phyloP scores from a whole-genome alignment of 2,888 invertebrate genomes.

The Harpalus rubripes region DNA sequence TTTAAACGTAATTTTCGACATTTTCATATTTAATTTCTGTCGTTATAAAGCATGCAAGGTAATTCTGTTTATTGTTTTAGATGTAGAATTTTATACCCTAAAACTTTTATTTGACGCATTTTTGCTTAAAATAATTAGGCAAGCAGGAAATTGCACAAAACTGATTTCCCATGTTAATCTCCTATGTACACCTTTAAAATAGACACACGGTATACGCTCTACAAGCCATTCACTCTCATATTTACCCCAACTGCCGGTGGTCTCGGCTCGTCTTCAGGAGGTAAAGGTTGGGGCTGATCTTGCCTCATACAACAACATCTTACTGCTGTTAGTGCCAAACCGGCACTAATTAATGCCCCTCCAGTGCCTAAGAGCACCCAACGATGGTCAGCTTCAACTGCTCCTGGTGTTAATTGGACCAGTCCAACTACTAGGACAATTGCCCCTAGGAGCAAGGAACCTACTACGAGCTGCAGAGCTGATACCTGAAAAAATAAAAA shows the following conservation, averaged over 20 bases:
- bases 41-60: too few relatives aligned
- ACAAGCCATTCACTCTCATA: too few relatives aligned
- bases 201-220: too few relatives aligned
- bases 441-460: constrained; percentile 86
- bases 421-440: constrained; percentile 87
- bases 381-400: constrained; percentile 87
- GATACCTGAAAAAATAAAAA: constrained; percentile 80
- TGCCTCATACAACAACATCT: constrained; percentile 85
- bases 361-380: constrained; percentile 86
- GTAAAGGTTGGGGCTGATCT: constrained; percentile 75
- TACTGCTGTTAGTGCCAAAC: constrained; percentile 83
- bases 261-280: constrained; percentile 71
- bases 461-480: constrained; percentile 86
- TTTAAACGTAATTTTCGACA: too few relatives aligned
- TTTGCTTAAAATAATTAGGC: too few relatives aligned
- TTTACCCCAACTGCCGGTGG: constrained; percentile 75
- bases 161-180: too few relatives aligned
- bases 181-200: too few relatives aligned
- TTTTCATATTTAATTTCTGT: too few relatives aligned
- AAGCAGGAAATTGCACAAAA: too few relatives aligned
- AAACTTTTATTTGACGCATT: too few relatives aligned
- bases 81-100: too few relatives aligned
- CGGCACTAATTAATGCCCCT: constrained; percentile 82
- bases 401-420: constrained; percentile 87
- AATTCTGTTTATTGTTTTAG: too few relatives aligned